These are phyloP conservation scores for Alca torda DNA, from an alignment of 2,797 vertebrate genomes.

Conservation along the genomic window DNA sequence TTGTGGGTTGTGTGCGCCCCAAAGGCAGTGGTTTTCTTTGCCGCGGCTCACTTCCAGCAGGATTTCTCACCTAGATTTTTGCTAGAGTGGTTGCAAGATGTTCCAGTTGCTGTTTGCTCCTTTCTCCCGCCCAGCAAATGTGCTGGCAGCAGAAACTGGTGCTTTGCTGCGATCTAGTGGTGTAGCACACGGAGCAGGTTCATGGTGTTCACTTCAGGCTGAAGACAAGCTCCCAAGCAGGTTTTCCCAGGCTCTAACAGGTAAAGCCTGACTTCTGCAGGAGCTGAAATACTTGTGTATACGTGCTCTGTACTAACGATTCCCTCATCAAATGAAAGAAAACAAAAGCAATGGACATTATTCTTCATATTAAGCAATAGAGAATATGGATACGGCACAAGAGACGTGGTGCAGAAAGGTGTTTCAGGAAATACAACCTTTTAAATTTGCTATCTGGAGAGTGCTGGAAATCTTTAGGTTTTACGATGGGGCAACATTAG, in stretches of 20 bases:
- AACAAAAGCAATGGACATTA: neutral
- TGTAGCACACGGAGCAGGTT: neutral
- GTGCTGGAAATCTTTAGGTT: neutral
- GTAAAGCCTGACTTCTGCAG: neutral
- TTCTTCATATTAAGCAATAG: neutral
- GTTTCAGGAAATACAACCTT: neutral
- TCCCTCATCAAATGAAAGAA: neutral
- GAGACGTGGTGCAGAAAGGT: neutral
- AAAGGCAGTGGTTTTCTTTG: neutral
- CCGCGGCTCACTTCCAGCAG: neutral
- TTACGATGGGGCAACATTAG: neutral
- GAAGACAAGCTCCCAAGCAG: neutral
- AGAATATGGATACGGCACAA: neutral
- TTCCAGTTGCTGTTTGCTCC: neutral
- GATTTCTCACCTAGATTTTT: neutral
- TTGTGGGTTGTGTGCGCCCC: neutral
- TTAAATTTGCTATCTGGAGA: neutral
- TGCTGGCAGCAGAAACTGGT: neutral
- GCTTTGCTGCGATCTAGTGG: conserved; percentile 70
- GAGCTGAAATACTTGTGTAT: neutral
- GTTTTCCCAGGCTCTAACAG: neutral
- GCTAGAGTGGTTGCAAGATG: neutral
- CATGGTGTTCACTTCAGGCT: neutral
- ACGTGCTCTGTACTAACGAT: neutral
- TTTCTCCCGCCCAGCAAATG: neutral